Base-by-base conservation (phyloP, 2,797 vertebrate species). In the Lates japonicus region DNA sequence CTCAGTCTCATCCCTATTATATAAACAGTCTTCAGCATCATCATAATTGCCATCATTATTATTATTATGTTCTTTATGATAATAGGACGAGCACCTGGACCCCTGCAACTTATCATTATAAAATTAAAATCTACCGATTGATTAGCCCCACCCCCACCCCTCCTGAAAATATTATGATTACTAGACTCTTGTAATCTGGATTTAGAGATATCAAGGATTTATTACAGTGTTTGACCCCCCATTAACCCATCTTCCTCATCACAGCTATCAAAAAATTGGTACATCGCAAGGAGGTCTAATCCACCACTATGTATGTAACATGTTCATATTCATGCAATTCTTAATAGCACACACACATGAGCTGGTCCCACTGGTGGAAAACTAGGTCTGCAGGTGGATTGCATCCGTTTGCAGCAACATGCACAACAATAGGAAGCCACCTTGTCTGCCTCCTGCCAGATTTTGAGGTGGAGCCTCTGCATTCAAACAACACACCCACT, bases 391-490 rank as follows among this genome's bases (percentile, higher is more conserved):
- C 19, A 20, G 4, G 3, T 25, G 14, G 22, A 22, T 3, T 52
- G 10, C 7, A 13, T 42, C 7, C 33, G 14, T 49, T 16, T 39
- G 19, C 31, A 46, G 22, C 58, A 16, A 16, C 25, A 55, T 8
- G 5, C 4, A 7, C 3, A 6, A 48, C 39, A 39, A 3, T 12
- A 12, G 33, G 39, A 54, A 11, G n/a, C 35, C 61, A n/a, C 20
- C 22, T 41, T 1, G 6, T 33, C 48, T 20, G 9, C 46, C 17
- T 37, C 9, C 3, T 55, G 33, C 48, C 42, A 62, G 55, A 49
- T 55, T 74, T 48, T 57, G 5, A 64, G 65, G 65, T 68, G 73
- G 57, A 46, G 61, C 76, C 59, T 70, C 69, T 52, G 58, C 8
- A 33, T 69, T 70, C 52, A 59, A 17, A 63, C 58, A 74, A 52